Base-by-base conservation (phyloP, 2,888 invertebrate genomes). In the Patella pellucida region DNA sequence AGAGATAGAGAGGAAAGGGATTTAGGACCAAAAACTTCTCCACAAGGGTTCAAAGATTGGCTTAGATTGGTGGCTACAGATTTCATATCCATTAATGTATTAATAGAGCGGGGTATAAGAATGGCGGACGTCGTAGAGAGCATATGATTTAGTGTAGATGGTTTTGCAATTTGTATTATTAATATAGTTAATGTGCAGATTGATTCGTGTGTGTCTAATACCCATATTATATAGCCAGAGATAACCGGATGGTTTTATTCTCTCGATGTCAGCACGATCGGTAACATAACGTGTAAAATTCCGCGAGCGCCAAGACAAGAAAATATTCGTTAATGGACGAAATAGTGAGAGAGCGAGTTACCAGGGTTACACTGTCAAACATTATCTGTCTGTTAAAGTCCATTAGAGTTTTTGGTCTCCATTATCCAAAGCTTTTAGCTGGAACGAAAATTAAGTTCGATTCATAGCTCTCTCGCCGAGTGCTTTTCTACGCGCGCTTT, bases 361-460 rank as follows among this genome's bases (percentile, higher is more conserved):
- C 41, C 41, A 41, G 41, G 41, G 41, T 62, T 62, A 14, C 62
- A n/a, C 23, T 62, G 19, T 62, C 19, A 62, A 62, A 62, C 23
- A 23, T 62, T 62, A 62, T 62, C 62, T 23, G 62, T 62, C 62
- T 62, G 62, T 62, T 19, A 23, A 62, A 62, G 62, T 62, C 62
- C 62, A 62, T 62, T 62, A 62, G 62, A 23, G 62, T 62, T 62
- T 62, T 15, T 62, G 2, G 19, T 23, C 19, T 62, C 62, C 14
- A 62, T 62, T 62, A 62, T 62, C 23, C 62, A 62, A 62, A 62
- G 62, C 62, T 62, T 62, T 62, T 62, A 62, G 23, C 19, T 23
- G 62, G 23, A 62, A 62, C 62, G 62, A 62, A 62, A 62, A 23
- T 62, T 23, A 23, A 62, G 19, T 62, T 62, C 62, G 62, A 62